Conservation (phyloP, 2,113 vertebrate genomes). For the Oncorhynchus gorbuscha region DNA sequence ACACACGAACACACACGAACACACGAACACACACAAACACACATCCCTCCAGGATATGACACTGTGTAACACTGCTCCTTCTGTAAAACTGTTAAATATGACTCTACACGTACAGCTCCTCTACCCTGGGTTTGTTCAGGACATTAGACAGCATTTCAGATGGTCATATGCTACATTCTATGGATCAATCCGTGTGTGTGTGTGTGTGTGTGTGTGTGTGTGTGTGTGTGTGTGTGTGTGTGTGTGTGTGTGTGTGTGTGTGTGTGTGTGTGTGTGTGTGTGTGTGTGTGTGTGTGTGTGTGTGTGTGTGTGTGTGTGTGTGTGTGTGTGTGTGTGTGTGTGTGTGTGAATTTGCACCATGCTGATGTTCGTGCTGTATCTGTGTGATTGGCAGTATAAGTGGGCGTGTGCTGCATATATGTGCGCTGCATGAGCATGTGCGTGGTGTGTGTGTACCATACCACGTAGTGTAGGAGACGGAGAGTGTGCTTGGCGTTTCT, state of each 20-base stretch:
- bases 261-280: slow-evolving; percentile 32
- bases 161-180: background rate
- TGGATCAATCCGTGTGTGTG: background rate
- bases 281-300: slow-evolving; percentile 31
- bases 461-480: slow-evolving; percentile 35
- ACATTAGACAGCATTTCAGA: background rate
- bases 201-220: slow-evolving; percentile 18
- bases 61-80: no score
- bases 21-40: no score
- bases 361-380: no score
- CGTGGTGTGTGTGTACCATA: background rate
- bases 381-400: slow-evolving; percentile 28
- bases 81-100: no score
- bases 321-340: slow-evolving; percentile 30
- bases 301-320: slow-evolving; percentile 30
- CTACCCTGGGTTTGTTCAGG: no score
- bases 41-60: no score
- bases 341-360: slow-evolving; percentile 8
- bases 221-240: slow-evolving; percentile 19
- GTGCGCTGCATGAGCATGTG: no score
- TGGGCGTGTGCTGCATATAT: slow-evolving; percentile 46
- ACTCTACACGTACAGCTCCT: no score
- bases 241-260: slow-evolving; percentile 20
- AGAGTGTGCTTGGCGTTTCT: slow-evolving; percentile 58
- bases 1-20: no score